Conservation (phyloP, 2,888 invertebrate genomes). For the Acholoe squamosa region DNA sequence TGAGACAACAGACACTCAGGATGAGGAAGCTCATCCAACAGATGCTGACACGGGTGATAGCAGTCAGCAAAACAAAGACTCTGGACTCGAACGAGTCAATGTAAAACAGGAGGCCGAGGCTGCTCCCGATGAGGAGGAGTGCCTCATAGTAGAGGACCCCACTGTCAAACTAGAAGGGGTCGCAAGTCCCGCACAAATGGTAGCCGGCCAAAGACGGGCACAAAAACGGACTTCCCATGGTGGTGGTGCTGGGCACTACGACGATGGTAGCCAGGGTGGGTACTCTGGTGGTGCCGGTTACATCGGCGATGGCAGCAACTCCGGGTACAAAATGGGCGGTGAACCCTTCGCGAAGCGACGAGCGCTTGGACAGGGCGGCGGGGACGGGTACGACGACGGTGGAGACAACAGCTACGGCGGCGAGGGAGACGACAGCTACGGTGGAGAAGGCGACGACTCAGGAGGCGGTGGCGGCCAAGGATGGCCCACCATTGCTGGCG, state of each 20-base stretch:
- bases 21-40: slow-evolving; percentile 46
- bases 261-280: background rate
- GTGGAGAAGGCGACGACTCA: background rate
- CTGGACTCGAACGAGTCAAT: background rate
- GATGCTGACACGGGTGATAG: background rate
- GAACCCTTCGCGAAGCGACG: slow-evolving; percentile 23
- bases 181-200: slow-evolving; percentile 49
- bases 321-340: background rate
- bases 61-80: background rate
- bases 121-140: slow-evolving; percentile 8
- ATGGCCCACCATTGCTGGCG: slow-evolving; percentile 32
- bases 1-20: slow-evolving; percentile 26
- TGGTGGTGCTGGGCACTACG: slow-evolving; percentile 10
- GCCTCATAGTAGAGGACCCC: slow-evolving; percentile 53
- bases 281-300: slow-evolving; percentile 6
- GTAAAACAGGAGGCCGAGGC: background rate
- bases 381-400: background rate
- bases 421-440: background rate
- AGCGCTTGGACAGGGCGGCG: background rate
- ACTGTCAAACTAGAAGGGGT: slow-evolving; percentile 43
- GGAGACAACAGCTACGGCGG: slow-evolving; percentile 15
- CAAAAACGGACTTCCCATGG: slow-evolving; percentile 51
- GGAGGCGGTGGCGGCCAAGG: slow-evolving; percentile 4
- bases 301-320: background rate
- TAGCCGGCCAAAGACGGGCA: slow-evolving; percentile 47